Conservation (phyloP, 2,113 vertebrate genomes). For the Thamnophis sirtalis region DNA sequence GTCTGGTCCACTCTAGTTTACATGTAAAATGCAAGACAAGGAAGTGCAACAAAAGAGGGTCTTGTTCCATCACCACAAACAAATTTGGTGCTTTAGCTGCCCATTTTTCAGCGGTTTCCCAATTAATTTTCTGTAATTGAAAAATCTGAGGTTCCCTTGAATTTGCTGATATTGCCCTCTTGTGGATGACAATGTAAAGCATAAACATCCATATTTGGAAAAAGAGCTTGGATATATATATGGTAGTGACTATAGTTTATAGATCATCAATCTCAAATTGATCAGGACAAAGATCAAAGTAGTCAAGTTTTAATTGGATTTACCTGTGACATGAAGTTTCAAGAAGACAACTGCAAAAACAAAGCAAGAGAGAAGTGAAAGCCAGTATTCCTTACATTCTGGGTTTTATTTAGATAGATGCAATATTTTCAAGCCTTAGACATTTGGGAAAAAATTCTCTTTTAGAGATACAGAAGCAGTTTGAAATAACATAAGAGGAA, state of each 20-base stretch:
- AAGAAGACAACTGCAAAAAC: conserved; percentile 6
- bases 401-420: neutral
- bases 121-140: neutral
- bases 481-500: neutral
- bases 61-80: neutral
- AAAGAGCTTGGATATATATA: neutral
- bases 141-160: neutral
- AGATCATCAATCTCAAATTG: neutral
- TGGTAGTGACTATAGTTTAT: neutral
- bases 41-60: neutral
- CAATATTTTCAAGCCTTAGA: neutral
- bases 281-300: neutral
- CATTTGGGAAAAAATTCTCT: too few relatives aligned
- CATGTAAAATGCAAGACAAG: neutral
- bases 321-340: conserved; percentile 15
- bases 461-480: neutral
- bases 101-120: neutral
- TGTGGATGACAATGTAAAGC: neutral
- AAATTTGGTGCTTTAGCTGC: neutral
- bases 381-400: neutral
- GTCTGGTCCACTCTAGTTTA: neutral
- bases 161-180: neutral
- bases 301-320: neutral
- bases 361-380: neutral
- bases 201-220: neutral